Evolutionary conservation across 2,888 invertebrate species (phyloP).

Genomic region (Tholera decimalis): DNA sequence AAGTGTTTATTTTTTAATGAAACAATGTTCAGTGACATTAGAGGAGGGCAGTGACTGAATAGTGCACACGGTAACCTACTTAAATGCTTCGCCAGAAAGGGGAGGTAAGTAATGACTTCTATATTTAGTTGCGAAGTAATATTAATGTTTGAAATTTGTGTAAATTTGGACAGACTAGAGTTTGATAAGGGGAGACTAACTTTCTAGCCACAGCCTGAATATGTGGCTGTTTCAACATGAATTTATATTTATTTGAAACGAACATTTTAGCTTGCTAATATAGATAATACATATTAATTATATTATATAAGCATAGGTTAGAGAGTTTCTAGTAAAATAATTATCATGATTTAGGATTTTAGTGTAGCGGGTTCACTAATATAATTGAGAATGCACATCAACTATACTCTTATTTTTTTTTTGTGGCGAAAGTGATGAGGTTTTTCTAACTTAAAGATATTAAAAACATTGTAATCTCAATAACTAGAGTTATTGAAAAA

Average conservation of each 20-base stretch:
- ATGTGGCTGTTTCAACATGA: neutral
- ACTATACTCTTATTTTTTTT: no score
- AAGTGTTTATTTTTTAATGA: slow-evolving; percentile 60
- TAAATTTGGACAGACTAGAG: slow-evolving; percentile 25
- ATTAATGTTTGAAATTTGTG: slow-evolving; percentile 27
- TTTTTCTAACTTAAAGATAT: no score
- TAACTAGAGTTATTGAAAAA: no score
- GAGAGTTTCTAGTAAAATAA: neutral
- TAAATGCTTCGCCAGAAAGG: slow-evolving; percentile 80
- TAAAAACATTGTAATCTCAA: no score
- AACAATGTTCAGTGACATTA: slow-evolving; percentile 76
- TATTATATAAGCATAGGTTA: neutral
- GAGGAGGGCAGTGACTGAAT: slow-evolving; percentile 75
- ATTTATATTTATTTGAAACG: slow-evolving; percentile 3
- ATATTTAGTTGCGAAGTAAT: slow-evolving; percentile 64
- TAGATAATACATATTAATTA: neutral
- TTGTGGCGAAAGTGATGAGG: no score
- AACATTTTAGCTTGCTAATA: neutral
- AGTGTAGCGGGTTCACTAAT: neutral
- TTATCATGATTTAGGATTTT: neutral
- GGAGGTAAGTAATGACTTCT: slow-evolving; percentile 82
- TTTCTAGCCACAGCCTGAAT: slow-evolving; percentile 15
- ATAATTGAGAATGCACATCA: neutral
- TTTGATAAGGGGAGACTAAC: slow-evolving; percentile 28
- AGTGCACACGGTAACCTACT: slow-evolving; percentile 84